Evolutionary conservation across 1,140 invertebrate species (phyloP).

Genomic region (Aleiodes sp.): DNA sequence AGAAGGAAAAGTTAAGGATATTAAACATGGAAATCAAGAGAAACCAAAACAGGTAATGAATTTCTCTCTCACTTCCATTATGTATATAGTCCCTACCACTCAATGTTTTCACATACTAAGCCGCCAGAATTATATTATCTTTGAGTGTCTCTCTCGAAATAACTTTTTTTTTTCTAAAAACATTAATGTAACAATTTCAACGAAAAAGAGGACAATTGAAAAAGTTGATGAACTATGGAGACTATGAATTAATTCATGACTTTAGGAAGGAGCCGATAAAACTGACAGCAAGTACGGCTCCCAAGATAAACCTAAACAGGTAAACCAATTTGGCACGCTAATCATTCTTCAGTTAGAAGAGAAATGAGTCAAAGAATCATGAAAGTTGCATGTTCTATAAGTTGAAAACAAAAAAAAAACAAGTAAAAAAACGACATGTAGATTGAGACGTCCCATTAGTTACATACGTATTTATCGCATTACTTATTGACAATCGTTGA

Average conservation of each 20-base stretch:
- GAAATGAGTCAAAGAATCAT: neutral
- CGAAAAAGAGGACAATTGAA: too few species aligned
- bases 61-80: neutral
- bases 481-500: neutral
- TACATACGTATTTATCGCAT: neutral
- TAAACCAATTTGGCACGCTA: conserved; percentile 54
- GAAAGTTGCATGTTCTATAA: conserved; percentile 7
- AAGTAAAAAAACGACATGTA: too few species aligned
- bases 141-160: neutral
- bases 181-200: neutral
- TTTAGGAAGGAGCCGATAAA: conserved; percentile 70
- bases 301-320: conserved; percentile 94
- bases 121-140: too few species aligned
- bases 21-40: conserved; percentile 90
- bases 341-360: conserved; percentile 32
- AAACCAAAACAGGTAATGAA: conserved; percentile 87
- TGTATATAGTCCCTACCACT: conserved; percentile 20
- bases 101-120: conserved; percentile 23
- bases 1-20: conserved; percentile 89
- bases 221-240: neutral
- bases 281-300: conserved; percentile 86
- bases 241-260: conserved; percentile 43
- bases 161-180: neutral
- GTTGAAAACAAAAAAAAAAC: neutral
- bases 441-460: neutral